Base-by-base conservation (phyloP, 2,797 vertebrate species). In the Pogonophryne albipinna region DNA sequence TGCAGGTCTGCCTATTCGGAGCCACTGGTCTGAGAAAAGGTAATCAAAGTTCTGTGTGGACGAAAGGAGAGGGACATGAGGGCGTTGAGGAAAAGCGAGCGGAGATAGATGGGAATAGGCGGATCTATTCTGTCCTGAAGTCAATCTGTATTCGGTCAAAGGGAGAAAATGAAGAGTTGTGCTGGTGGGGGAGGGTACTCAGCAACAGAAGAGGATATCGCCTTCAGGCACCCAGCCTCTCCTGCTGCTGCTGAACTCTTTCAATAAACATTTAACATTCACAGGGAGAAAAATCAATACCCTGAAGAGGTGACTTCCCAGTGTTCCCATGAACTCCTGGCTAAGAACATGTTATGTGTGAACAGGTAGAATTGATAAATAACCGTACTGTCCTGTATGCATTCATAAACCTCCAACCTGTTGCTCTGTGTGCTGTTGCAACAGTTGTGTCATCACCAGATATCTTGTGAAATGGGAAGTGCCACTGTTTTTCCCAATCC, bases 211-310 rank as follows among this genome's bases (percentile, higher is more conserved):
- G 68, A 80, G 47, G 56, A 76, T 58, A 61, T 74, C 7, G 7
- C 80, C 64, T 84, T 17, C 5, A 57, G 80, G 49, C 71, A 38
- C 19, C 20, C 59, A 14, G 12, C 76, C 42, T 86, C 51, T 55
- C 51, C 66, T 71, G 61, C 69, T 8, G 31, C 78, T 62, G 70
- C 45, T 82, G 46, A 83, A 80, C 69, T 82, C 80, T 87, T 76
- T 85, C 84, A 86, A 89, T 86, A 88, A 88, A 87, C 87, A 87
- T 90, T 88, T 86, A 87, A 80, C 84, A 77, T 86, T 83, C 64
- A 59, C 68, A 59, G 62, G 17, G 61, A 68, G 59, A 12, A 62
- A 80, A 88, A 90, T 82, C 85, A 83, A 87, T 89, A 85, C 66
- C 52, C 75, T 60, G 46, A 72, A 83, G 61, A 81, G 74, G 53